Evolutionary conservation across 2,888 invertebrate genomes (phyloP), one percentile per base, ranked within the genome.

Genomic region (Trichogramma evanescens): DNA sequence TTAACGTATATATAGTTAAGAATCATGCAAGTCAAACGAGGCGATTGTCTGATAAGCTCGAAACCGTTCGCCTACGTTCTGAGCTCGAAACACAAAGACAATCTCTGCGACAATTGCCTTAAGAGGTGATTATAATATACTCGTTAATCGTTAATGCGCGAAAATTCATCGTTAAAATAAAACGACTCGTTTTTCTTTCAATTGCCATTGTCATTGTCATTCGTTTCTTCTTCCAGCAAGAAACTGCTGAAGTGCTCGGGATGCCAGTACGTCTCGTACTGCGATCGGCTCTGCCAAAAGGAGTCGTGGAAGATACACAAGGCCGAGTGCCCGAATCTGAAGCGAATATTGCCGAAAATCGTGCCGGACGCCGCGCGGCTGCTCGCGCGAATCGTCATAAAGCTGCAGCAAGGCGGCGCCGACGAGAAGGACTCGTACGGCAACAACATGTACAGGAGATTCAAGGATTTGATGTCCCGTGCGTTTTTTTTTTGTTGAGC

Each of bases 401-500:
- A 86, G 56, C 76, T 89, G 43, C 76, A 84, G 63, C 85, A 86
- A 54, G 89, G 89, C 51, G 91, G 90, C 1, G 83, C 84, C 66
- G 78, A 83, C 8, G 81, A 84, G 66, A 83, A 85, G 59, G 84
- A 87, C 1, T 89, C 85, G 75, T 90, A 91, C 71, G 82, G 86
- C 0, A 82, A 86, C 41, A 86, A 82, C 4, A 83, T 83, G 8
- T 91, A 83, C 67, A 82, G 93, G 59, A 87, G 85, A 78, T 94
- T 92, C 80, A 87, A 88, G 71, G 91, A 94, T 78, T 79, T 95
- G 38, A 92, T 93, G 91, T 91, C 94, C 54, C 95, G 94, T 94
- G 82, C 86, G 89, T 82, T 63, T 45, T 9, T 2, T 26, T 26
- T 43, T 50, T 45, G 3, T 54, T 44, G 9, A 38, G 41, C 26